Evolutionary conservation across 2,888 invertebrate genomes (phyloP), one percentile per base, ranked within the genome.

Genomic region (Eucera pruinosa): DNA sequence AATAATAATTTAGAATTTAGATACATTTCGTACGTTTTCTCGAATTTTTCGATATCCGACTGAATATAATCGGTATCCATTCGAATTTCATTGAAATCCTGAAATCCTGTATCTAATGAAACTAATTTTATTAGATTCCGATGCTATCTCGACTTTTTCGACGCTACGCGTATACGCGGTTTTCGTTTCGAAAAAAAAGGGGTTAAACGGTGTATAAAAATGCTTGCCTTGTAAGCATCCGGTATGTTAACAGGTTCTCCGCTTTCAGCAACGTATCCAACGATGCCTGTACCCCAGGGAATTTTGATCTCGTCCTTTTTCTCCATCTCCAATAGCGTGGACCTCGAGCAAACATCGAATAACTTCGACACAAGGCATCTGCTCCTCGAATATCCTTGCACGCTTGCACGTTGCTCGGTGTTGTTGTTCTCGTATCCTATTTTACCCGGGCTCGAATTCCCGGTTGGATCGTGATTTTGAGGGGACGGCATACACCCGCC

Each of bases 231-330:
- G 93, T 98, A 98, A 66, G 98, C 98, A 93, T 98, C 98, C 72
- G 97, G 97, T 92, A 98, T 98, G 93, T 98, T 98, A 90, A 98
- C 97, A 13, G 97, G 96, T 90, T 97, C 97, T 66, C 98, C 98
- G 90, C 97, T 97, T 91, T 97, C 96, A 20, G 98, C 98, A 52
- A 98, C 98, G 93, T 97, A 97, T 15, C 98, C 98, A 43, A 98
- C 98, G 89, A 98, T 98, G 69, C 98, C 98, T 65, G 96, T 96
- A 65, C 98, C 98, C 97, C 98, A 98, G 25, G 98, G 97, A 91
- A 98, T 97, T 89, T 96, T 94, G 88, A 98, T 98, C 93, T 98
- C 98, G 82, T 98, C 97, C 87, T 97, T 96, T 91, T 97, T 96
- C 92, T 97, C 97, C 96, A 97, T 97, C 93, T 98, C 98, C 91